Evolutionary conservation across 2,888 invertebrate genomes (phyloP).

Genomic region (Lottia scabra): DNA sequence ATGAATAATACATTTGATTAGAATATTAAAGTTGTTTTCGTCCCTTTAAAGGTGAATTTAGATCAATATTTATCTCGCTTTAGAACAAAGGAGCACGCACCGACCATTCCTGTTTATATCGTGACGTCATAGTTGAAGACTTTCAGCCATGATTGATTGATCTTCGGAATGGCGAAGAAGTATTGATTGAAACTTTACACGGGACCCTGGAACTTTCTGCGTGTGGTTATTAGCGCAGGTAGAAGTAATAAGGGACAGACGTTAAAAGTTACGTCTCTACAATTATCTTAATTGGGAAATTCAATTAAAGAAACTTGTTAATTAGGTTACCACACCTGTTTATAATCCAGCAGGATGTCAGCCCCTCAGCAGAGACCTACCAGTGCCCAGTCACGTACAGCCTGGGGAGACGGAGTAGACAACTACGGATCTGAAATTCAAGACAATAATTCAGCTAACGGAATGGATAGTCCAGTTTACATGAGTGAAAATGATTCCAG

Average conservation of each 20-base stretch:
- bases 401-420: constrained; percentile 49
- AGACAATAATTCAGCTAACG: constrained; percentile 45
- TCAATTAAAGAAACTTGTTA: background rate
- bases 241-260: background rate
- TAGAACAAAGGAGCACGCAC: background rate
- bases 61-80: no score
- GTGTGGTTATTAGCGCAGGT: background rate
- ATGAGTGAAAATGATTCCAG: constrained; percentile 30
- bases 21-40: no score
- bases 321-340: background rate
- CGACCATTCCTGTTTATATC: background rate
- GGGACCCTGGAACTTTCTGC: background rate
- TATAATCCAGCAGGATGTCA: constrained; percentile 16
- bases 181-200: background rate
- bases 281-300: no score
- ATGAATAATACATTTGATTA: no score
- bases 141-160: constrained; percentile 4
- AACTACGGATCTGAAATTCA: constrained; percentile 47
- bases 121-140: constrained; percentile 1
- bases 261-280: background rate
- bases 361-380: constrained; percentile 46
- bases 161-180: background rate
- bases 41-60: no score
- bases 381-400: constrained; percentile 58
- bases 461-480: constrained; percentile 46